Conservation (phyloP, 2,113 vertebrate species). For the Antechinus flavipes region DNA sequence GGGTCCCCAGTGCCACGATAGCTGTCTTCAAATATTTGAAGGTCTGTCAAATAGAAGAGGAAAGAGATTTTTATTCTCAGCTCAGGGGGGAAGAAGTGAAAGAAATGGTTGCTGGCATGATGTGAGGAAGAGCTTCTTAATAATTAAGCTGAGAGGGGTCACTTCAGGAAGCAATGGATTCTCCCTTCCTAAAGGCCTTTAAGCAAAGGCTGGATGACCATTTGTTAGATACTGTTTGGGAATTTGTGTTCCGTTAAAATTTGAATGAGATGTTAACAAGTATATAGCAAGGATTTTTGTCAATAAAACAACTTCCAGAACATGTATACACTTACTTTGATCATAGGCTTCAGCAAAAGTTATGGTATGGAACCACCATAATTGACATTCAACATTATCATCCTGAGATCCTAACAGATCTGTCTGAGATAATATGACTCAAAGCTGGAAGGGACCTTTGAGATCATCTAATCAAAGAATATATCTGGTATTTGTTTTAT, state of each 20-base stretch:
- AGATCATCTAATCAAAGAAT: background rate
- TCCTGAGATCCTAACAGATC: background rate
- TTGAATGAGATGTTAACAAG: background rate
- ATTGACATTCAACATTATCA: background rate
- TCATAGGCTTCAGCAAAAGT: background rate
- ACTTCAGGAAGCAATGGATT: background rate
- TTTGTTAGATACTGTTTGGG: background rate
- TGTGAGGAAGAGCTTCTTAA: background rate
- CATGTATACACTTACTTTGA: background rate
- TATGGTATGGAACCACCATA: background rate
- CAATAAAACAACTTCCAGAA: background rate
- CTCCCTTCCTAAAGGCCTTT: background rate
- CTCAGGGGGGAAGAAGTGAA: background rate
- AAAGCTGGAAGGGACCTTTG: background rate
- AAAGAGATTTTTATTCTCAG: background rate
- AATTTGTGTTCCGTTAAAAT: background rate
- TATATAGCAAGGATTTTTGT: background rate
- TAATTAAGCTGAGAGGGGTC: background rate
- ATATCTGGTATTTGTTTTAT: background rate
- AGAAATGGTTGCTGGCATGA: background rate
- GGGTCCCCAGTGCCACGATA: background rate
- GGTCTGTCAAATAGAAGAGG: background rate
- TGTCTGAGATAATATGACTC: background rate
- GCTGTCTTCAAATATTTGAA: background rate
- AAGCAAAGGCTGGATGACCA: background rate